Conservation (phyloP, 2,113 vertebrate species). For the Cinclus mexicanus region DNA sequence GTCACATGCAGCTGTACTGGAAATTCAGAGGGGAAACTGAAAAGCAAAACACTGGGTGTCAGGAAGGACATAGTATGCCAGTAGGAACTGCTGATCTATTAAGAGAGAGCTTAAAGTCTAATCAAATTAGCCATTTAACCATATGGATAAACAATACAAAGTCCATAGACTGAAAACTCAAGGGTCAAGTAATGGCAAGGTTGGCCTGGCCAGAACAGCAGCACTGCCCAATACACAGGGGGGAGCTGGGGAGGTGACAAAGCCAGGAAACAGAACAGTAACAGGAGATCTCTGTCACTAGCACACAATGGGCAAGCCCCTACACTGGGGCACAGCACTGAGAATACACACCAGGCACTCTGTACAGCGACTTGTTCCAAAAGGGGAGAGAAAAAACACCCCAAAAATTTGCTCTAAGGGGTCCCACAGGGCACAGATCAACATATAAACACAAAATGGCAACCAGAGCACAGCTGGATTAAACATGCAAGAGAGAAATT, state of each 20-base stretch:
- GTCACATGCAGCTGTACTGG: neutral
- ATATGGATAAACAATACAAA: neutral
- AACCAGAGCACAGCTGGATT: neutral
- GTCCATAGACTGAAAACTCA: neutral
- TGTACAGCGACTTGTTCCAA: neutral
- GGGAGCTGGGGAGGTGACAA: neutral
- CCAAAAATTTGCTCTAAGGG: neutral
- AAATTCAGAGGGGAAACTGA: neutral
- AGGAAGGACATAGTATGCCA: neutral
- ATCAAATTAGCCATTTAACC: neutral
- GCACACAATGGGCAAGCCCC: neutral
- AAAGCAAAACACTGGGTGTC: neutral
- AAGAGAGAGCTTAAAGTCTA: neutral
- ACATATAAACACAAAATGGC: neutral
- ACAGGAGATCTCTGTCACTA: neutral
- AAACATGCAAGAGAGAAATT: neutral
- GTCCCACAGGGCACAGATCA: neutral
- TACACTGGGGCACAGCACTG: neutral
- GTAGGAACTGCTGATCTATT: neutral
- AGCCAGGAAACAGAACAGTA: neutral
- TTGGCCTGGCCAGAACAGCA: neutral
- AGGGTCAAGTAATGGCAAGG: neutral
- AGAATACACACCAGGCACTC: neutral
- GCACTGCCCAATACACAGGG: fast-evolving
- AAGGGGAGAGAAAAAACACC: neutral